phyloP scores from a whole-genome alignment of 2,113 vertebrate species.

The Reinhardtius hippoglossoides region DNA sequence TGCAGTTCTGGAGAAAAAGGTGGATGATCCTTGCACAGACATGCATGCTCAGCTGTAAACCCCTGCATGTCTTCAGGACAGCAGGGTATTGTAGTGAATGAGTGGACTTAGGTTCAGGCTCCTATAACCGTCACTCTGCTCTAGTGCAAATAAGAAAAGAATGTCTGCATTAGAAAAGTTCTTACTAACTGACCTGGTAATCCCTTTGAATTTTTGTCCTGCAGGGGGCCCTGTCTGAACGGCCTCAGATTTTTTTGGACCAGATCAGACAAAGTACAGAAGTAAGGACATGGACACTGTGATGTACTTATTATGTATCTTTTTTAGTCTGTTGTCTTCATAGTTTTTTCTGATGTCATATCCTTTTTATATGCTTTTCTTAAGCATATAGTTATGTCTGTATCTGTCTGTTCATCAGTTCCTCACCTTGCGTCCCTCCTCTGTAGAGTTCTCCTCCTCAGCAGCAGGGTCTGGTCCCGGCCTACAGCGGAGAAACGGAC shows the following conservation, averaged over 20 bases:
- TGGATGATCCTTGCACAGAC: slow-evolving; percentile 27
- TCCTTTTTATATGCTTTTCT: background rate
- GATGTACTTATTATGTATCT: background rate
- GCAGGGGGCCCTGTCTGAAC: slow-evolving; percentile 88
- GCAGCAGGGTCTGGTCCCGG: slow-evolving; percentile 84
- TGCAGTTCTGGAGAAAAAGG: slow-evolving; percentile 93
- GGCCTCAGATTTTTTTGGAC: slow-evolving; percentile 86
- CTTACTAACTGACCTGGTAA: background rate
- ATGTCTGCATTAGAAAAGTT: background rate
- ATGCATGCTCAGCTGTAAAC: background rate
- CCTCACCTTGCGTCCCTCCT: slow-evolving; percentile 7
- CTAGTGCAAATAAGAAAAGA: background rate
- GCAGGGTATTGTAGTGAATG: background rate
- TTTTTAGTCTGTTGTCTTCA: background rate
- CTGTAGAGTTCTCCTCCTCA: slow-evolving; percentile 72
- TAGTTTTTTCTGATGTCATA: no score
- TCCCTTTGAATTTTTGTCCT: slow-evolving; percentile 11
- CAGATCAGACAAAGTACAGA: slow-evolving; percentile 85
- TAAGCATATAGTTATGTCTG: background rate
- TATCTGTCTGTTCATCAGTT: background rate
- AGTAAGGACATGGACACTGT: slow-evolving; percentile 70
- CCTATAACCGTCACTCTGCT: background rate
- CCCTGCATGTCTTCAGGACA: background rate
- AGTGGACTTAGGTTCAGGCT: no score
- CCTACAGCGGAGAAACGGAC: slow-evolving; percentile 89